These are phyloP conservation scores for Arnoldichthys spilopterus DNA, from an alignment of 2,797 vertebrate genomes.

Conservation along the genomic window DNA sequence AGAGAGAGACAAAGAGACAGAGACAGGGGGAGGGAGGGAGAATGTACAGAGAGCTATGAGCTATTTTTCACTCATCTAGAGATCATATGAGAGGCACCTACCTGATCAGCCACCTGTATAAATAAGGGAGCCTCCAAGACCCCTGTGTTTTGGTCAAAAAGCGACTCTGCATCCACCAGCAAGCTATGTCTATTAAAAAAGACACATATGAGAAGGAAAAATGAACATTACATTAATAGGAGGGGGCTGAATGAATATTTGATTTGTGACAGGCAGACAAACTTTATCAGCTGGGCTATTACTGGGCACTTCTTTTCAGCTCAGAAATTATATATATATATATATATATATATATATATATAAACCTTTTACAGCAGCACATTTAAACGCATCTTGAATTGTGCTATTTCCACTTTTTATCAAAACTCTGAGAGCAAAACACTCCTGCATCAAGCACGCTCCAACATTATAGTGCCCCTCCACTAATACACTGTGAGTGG, in stretches of 20 bases:
- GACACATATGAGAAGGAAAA: constrained; percentile 20
- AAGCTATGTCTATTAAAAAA: constrained; percentile 73
- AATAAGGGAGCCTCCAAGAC: constrained; percentile 86
- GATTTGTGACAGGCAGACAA: background rate
- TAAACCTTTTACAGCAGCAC: background rate
- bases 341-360: background rate
- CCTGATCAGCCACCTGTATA: constrained; percentile 85
- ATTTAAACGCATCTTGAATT: background rate
- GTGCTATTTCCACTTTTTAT: background rate
- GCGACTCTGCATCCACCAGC: constrained; percentile 78
- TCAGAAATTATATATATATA: background rate
- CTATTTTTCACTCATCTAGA: constrained; percentile 29
- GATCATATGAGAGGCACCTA: constrained; percentile 62
- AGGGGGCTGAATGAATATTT: background rate
- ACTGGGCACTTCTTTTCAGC: background rate
- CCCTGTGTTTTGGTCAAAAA: constrained; percentile 83
- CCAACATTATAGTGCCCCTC: background rate
- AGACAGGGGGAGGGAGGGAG: constrained; percentile 1
- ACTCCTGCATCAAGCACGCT: constrained; percentile 4
- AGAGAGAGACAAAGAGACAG: background rate
- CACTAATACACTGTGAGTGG: constrained; percentile 10
- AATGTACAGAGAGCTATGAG: background rate
- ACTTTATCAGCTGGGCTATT: background rate
- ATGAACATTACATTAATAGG: background rate
- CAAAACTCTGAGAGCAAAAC: constrained; percentile 26